Percentiles rank a stretch among this genome's conserved stretches.
Evolutionary conservation across 2,113 vertebrate species (phyloP).

Genomic region (Trematomus loennbergii): DNA sequence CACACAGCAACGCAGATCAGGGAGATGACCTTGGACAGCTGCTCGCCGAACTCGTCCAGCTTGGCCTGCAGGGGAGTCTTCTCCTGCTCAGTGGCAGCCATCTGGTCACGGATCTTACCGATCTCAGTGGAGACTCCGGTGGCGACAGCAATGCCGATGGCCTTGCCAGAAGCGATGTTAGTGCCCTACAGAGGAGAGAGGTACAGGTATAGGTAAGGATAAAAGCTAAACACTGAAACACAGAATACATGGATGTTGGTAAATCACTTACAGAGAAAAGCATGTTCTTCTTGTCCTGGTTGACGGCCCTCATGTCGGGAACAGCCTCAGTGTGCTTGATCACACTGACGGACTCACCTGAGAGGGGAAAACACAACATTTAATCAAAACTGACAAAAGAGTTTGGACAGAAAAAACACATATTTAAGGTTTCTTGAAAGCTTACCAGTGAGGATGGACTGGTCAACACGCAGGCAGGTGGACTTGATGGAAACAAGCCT

Average conservation of each 20-base stretch:
- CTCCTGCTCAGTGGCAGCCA: slow-evolving; percentile 94
- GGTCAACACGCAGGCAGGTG: slow-evolving; percentile 93
- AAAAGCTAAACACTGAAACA: neutral
- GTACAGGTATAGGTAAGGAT: neutral
- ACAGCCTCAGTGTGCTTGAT: slow-evolving; percentile 94
- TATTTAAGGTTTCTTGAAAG: neutral
- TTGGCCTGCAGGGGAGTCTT: slow-evolving; percentile 95
- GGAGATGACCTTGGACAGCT: slow-evolving; percentile 96
- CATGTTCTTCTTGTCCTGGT: slow-evolving; percentile 99
- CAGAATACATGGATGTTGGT: neutral
- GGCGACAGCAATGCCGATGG: slow-evolving; percentile 88
- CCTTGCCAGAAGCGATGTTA: slow-evolving; percentile 93
- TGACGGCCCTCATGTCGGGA: slow-evolving; percentile 93
- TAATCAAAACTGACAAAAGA: neutral
- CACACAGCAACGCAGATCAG: slow-evolving; percentile 95
- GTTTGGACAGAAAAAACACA: neutral
- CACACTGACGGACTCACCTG: slow-evolving; percentile 97
- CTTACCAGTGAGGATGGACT: slow-evolving; percentile 90
- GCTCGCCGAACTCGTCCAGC: slow-evolving; percentile 95
- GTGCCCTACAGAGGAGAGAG: slow-evolving; percentile 85
- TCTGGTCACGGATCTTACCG: slow-evolving; percentile 96
- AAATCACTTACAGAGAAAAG: slow-evolving; percentile 92
- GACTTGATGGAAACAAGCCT: slow-evolving; percentile 90
- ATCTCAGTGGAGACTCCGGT: slow-evolving; percentile 93
- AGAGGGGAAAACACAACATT: slow-evolving; percentile 12